These are phyloP conservation scores for Nestor notabilis DNA, from an alignment of 2,113 vertebrate genomes.

Conservation along the genomic window DNA sequence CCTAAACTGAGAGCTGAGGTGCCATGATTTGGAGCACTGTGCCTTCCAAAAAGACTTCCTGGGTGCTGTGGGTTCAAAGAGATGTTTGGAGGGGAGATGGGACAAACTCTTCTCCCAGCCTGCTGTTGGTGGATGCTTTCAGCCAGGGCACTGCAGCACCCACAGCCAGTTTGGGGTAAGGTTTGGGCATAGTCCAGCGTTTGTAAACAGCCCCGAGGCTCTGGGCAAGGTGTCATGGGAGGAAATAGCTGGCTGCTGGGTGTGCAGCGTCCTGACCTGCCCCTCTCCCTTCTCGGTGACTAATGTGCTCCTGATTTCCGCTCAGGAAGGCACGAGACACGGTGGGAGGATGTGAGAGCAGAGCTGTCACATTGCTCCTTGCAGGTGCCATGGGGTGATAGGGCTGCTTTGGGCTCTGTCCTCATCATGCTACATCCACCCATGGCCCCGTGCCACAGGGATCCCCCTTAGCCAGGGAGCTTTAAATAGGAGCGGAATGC, in stretches of 20 bases:
- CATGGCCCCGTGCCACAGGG: fast-evolving
- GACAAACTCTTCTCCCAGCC: not conserved
- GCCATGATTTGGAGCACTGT: fast-evolving
- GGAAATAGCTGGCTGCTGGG: conserved; percentile 6
- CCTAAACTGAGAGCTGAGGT: fast-evolving
- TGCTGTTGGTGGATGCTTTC: not conserved
- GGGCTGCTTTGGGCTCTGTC: not conserved
- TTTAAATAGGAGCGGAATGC: not conserved
- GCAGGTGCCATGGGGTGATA: not conserved
- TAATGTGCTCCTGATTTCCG: not conserved
- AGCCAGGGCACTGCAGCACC: not conserved
- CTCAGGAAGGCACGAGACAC: not conserved
- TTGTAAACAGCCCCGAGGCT: not conserved
- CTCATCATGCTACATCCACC: fast-evolving
- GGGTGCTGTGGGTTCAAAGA: fast-evolving
- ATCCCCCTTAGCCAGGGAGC: not conserved
- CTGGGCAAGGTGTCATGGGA: not conserved
- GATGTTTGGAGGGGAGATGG: not conserved
- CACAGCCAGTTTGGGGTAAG: not conserved
- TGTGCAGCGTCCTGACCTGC: not conserved
- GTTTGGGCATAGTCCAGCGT: not conserved
- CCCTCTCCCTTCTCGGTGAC: not conserved
- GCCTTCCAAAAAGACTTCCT: not conserved
- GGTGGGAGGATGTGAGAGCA: conserved; percentile 4
- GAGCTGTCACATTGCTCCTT: not conserved